Percentiles rank a stretch among this genome's conserved stretches.
Conservation (phyloP, 1,140 invertebrate genomes). For the Holcopasites calliopsidis region DNA sequence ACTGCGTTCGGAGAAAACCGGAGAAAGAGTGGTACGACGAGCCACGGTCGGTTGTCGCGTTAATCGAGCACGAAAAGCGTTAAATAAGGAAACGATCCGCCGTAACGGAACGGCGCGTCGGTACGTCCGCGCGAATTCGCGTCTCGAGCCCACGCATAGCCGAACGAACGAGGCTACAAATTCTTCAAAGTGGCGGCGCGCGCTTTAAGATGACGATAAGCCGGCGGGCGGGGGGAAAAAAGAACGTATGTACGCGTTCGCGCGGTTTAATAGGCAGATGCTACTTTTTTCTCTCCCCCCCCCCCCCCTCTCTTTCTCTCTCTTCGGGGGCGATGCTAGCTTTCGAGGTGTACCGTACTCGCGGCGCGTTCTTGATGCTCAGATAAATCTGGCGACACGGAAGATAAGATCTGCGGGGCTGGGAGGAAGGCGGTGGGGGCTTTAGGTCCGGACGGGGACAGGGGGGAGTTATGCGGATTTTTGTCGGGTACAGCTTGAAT, state of each 20-base stretch:
- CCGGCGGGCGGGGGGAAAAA: too few relatives aligned
- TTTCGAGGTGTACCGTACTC: slow-evolving; percentile 32
- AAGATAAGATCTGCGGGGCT: slow-evolving; percentile 53
- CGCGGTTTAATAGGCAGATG: slow-evolving; percentile 47
- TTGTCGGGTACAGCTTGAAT: slow-evolving; percentile 35
- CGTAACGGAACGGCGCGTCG: too few relatives aligned
- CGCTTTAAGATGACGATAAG: slow-evolving; percentile 60
- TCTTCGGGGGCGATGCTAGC: neutral
- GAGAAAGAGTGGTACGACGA: neutral
- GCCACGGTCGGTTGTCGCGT: too few relatives aligned
- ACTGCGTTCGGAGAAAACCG: neutral
- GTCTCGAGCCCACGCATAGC: slow-evolving; percentile 28
- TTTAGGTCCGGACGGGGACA: too few relatives aligned
- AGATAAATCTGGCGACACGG: slow-evolving; percentile 63
- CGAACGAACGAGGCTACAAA: slow-evolving; percentile 36
- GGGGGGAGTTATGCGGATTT: slow-evolving; percentile 56
- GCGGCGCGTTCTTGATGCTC: slow-evolving; percentile 54
- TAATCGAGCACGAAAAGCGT: neutral
- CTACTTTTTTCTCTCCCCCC: slow-evolving; percentile 1
- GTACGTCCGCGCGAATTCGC: slow-evolving; percentile 39
- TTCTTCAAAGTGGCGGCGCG: slow-evolving; percentile 40
- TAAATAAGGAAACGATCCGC: slow-evolving; percentile 33
- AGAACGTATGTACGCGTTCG: neutral
- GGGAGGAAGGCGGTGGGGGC: neutral
- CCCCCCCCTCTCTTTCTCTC: neutral